Evolutionary conservation across 2,797 vertebrate genomes (phyloP).

Genomic region (Trichosurus vulpecula): DNA sequence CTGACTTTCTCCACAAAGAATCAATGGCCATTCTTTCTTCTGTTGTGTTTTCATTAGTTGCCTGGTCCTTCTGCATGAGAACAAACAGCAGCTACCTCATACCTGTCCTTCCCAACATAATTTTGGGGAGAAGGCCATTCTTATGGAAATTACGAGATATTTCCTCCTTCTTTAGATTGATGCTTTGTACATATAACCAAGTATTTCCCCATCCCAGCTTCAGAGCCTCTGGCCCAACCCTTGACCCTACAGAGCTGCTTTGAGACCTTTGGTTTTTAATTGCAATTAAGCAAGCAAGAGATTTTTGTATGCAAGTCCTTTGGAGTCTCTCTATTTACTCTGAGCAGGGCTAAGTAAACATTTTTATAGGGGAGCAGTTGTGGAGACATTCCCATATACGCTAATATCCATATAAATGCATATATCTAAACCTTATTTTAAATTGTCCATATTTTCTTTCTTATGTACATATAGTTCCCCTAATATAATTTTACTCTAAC

Average conservation of each 20-base stretch:
- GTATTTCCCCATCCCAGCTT: background rate
- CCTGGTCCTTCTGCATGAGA: background rate
- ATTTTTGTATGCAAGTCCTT: background rate
- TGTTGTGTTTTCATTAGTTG: background rate
- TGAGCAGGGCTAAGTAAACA: background rate
- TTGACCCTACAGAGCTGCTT: background rate
- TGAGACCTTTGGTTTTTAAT: background rate
- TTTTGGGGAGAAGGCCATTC: background rate
- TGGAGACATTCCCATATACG: background rate
- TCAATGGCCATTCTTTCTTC: background rate
- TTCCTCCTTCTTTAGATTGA: background rate
- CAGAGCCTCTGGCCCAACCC: background rate
- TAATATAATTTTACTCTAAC: background rate
- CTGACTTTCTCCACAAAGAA: background rate
- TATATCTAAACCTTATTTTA: background rate
- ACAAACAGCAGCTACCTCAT: background rate
- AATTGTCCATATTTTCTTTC: slow-evolving; percentile 26
- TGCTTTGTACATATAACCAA: background rate
- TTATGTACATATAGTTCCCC: background rate
- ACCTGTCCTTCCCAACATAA: slow-evolving; percentile 3
- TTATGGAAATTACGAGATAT: background rate
- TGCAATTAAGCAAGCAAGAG: background rate
- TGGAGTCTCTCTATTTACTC: background rate
- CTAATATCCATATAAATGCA: background rate
- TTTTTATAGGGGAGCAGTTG: slow-evolving; percentile 34